Evolutionary conservation across 2,888 invertebrate genomes (phyloP), one percentile per base, ranked within the genome.

Genomic region (Cylloceria caligata): DNA sequence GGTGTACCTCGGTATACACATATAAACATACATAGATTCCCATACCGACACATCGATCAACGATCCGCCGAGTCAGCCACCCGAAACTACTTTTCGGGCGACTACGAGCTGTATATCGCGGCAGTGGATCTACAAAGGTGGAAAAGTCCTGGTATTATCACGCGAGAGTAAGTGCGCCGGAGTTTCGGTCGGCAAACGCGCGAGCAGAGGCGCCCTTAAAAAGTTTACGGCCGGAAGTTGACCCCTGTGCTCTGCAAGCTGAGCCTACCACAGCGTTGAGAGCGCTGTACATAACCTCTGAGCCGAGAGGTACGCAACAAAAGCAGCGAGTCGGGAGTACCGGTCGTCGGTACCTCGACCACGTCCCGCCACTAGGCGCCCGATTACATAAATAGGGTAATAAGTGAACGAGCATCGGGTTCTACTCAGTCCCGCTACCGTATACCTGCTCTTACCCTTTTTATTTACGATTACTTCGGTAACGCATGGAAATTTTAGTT

Each of bases 161-260:
- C 64, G 60, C 60, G 60, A 62, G 19, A 62, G 60, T 5, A 4
- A 3, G 19, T 3, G 34, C 19, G 19, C 19, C 36, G 36, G 36
- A 57, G 57, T 57, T 16, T 34, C 39, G 62, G 16, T 24, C 42
- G 39, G 57, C 57, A 71, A 57, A 57, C 71, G 57, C 67, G 67
- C 72, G 36, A 55, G 30, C 19, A 83, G 87, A 84, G 88, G 85
- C 88, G 85, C 88, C 89, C 89, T 90, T 89, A 86, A 87, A 87
- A 86, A 81, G 47, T 87, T 90, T 89, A 89, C 86, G 89, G 86
- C 87, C 90, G 90, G 90, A 90, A 90, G 89, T 90, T 84, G 88
- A 88, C 87, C 87, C 87, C 80, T 79, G 85, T 84, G 87, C 84
- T 85, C 84, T 81, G 78, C 78, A 75, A 78, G 76, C 82, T 67